Percentiles rank a stretch among this genome's conserved stretches.
Conservation (phyloP, 2,888 invertebrate genomes). For the Xestia sexstrigata region DNA sequence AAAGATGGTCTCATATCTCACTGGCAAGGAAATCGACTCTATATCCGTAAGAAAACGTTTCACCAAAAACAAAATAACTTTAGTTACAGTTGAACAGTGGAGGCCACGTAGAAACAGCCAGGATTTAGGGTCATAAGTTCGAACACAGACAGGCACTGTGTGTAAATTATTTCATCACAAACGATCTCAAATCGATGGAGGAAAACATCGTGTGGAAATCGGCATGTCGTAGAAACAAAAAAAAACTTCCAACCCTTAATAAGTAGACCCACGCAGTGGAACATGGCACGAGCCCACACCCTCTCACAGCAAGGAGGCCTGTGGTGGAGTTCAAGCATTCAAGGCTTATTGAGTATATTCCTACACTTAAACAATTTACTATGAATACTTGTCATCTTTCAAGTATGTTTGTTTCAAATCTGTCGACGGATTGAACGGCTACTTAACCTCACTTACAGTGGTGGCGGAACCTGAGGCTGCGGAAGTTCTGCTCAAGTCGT, state of each 20-base stretch:
- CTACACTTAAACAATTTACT: neutral
- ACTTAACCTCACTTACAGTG: constrained; percentile 58
- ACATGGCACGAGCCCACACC: no score
- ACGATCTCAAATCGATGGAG: neutral
- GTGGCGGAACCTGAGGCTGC: constrained; percentile 69
- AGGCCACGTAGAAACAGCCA: neutral
- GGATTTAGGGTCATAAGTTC: neutral
- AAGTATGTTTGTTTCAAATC: neutral
- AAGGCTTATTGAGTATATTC: neutral
- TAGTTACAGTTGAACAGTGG: neutral
- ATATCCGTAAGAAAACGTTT: constrained; percentile 36
- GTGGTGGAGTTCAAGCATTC: neutral
- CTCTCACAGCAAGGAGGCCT: neutral
- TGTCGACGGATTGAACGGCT: neutral
- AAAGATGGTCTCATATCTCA: constrained; percentile 47
- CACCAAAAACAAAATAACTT: no score
- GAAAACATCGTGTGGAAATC: neutral
- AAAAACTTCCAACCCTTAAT: no score
- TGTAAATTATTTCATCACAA: neutral
- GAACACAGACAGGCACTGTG: neutral
- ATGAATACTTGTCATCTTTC: neutral
- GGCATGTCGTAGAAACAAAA: neutral
- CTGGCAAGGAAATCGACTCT: constrained; percentile 49
- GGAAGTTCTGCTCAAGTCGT: constrained; percentile 71
- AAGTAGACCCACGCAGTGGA: neutral